These are phyloP conservation scores for Ictidomys tridecemlineatus DNA, from an alignment of 2,113 vertebrate genomes.

Conservation along the genomic window DNA sequence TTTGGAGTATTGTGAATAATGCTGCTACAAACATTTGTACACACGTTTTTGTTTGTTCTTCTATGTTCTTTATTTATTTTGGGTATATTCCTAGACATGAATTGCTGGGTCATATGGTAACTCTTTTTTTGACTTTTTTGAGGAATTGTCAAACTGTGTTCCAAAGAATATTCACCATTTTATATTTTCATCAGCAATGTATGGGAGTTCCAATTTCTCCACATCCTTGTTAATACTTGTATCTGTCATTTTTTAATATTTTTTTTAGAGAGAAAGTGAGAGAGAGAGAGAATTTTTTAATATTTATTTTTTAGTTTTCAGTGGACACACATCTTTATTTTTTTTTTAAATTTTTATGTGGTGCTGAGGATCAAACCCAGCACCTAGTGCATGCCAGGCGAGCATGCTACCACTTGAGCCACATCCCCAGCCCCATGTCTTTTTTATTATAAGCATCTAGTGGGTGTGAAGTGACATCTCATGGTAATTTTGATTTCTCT, in stretches of 20 bases:
- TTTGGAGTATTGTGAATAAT: background rate
- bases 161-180: background rate
- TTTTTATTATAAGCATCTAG: background rate
- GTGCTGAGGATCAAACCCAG: too few relatives aligned
- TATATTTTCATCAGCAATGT: background rate
- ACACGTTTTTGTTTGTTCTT: background rate
- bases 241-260: too few relatives aligned
- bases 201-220: background rate
- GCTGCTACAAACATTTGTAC: background rate
- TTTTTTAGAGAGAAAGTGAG: too few relatives aligned
- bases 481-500: background rate
- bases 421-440: background rate
- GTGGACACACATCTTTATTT: too few relatives aligned
- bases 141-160: background rate
- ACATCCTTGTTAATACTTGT: background rate
- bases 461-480: background rate
- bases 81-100: background rate
- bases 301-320: too few relatives aligned
- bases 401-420: too few relatives aligned
- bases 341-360: too few relatives aligned
- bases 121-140: background rate
- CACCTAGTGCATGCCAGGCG: too few relatives aligned
- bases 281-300: too few relatives aligned
- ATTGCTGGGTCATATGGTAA: background rate
- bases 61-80: background rate